phyloP scores from a whole-genome alignment of 1,140 invertebrate species.

The Drosophila pectinifera region DNA sequence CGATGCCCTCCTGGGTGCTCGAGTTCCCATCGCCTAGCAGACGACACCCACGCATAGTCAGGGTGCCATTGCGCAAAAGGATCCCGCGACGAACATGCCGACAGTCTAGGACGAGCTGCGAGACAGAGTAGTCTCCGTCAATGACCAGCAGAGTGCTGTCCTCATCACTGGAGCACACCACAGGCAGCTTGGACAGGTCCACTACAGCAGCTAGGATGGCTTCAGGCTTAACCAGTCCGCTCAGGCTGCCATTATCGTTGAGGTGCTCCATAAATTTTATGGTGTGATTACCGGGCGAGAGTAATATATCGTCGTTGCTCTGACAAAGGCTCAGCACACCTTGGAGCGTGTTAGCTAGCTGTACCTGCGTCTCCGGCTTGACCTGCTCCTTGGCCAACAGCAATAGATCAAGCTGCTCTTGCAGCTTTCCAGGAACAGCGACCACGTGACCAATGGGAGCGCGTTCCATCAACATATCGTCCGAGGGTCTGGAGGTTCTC shows the following conservation, averaged over 20 bases:
- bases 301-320: slow-evolving; percentile 61
- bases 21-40: slow-evolving; percentile 80
- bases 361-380: slow-evolving; percentile 43
- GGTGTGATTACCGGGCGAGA: slow-evolving; percentile 69
- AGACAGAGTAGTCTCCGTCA: slow-evolving; percentile 77
- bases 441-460: slow-evolving; percentile 85
- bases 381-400: slow-evolving; percentile 72
- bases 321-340: slow-evolving; percentile 85
- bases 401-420: slow-evolving; percentile 85
- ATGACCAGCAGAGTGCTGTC: slow-evolving; percentile 84
- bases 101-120: slow-evolving; percentile 85
- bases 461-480: slow-evolving; percentile 34
- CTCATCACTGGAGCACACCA: slow-evolving; percentile 82
- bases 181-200: slow-evolving; percentile 52
- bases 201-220: slow-evolving; percentile 1
- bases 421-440: slow-evolving; percentile 85
- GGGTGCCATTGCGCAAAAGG: slow-evolving; percentile 80
- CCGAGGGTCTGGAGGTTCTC: slow-evolving; percentile 29
- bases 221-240: slow-evolving; percentile 40
- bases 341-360: slow-evolving; percentile 75
- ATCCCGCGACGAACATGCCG: slow-evolving; percentile 83
- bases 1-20: slow-evolving; percentile 85
- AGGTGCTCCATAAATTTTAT: slow-evolving; percentile 79
- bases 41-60: slow-evolving; percentile 80
- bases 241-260: slow-evolving; percentile 63